Percentiles rank a stretch among this genome's conserved stretches.
These are phyloP conservation scores for Maniola jurtina DNA, from an alignment of 1,140 invertebrate genomes.

Conservation along the genomic window DNA sequence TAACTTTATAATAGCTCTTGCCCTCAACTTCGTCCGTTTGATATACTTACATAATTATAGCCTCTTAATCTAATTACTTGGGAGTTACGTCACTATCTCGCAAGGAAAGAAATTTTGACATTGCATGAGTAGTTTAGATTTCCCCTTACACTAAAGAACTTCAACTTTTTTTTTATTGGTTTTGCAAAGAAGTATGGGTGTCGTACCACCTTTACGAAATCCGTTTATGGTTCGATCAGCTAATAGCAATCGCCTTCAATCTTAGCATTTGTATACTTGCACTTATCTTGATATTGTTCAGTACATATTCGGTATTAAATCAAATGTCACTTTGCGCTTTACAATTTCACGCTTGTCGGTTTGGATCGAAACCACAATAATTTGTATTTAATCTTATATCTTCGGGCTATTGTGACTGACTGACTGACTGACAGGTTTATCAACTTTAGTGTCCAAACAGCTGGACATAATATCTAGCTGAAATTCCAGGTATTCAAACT, in stretches of 20 bases:
- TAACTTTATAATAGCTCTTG: no score
- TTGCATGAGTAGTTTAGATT: no score
- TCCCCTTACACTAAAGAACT: no score
- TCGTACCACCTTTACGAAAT: not conserved
- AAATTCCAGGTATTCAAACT: not conserved
- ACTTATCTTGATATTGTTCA: slow-evolving; percentile 5
- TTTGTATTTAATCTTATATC: slow-evolving; percentile 10
- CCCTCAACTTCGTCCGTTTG: no score
- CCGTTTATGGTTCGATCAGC: slow-evolving; percentile 1
- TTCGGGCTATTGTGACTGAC: not conserved
- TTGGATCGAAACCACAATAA: not conserved
- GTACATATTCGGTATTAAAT: slow-evolving; percentile 4
- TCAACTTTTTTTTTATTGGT: no score
- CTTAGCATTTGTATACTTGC: not conserved
- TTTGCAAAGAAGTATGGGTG: no score
- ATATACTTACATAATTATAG: no score
- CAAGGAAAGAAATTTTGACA: no score
- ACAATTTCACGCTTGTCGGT: slow-evolving; percentile 6
- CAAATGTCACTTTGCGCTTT: not conserved
- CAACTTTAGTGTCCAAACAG: slow-evolving; percentile 1
- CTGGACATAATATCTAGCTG: not conserved
- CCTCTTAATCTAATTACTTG: no score
- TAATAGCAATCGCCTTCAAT: slow-evolving; percentile 2
- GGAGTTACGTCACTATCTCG: no score
- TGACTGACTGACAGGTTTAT: slow-evolving; percentile 2